These are phyloP conservation scores for Plectropomus leopardus DNA, from an alignment of 2,113 vertebrate genomes.

Conservation along the genomic window DNA sequence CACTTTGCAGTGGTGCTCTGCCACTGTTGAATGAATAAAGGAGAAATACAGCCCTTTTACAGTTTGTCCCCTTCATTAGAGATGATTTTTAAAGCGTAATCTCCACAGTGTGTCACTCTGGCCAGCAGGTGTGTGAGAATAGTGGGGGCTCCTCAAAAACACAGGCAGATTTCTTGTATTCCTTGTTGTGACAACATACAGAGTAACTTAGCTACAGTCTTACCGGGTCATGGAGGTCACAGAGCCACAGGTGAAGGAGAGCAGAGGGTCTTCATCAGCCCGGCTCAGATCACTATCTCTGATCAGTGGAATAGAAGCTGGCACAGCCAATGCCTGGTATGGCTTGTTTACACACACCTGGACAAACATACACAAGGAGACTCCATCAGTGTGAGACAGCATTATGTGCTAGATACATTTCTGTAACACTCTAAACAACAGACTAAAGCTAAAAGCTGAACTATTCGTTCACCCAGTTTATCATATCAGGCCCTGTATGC, in stretches of 20 bases:
- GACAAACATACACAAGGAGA: conserved; percentile 1
- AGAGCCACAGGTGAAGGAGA: conserved; percentile 86
- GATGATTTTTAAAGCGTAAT: no score
- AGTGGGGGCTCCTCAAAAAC: neutral
- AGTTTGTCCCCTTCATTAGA: no score
- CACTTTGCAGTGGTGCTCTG: no score
- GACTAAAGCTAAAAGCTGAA: no score
- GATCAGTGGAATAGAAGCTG: conserved; percentile 86
- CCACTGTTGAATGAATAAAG: no score
- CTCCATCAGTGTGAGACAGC: no score
- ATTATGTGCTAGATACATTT: no score
- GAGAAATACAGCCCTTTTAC: no score
- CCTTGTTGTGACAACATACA: neutral
- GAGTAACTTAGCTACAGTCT: conserved; percentile 47
- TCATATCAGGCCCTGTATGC: no score
- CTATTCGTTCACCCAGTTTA: no score
- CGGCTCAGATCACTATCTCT: conserved; percentile 85
- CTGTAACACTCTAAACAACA: no score
- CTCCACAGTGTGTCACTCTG: no score
- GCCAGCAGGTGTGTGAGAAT: neutral
- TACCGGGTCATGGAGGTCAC: conserved; percentile 90
- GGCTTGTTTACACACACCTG: conserved; percentile 68
- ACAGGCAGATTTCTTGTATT: neutral
- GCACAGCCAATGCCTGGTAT: conserved; percentile 70
- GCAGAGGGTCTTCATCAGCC: conserved; percentile 85